Conservation (phyloP, 2,797 vertebrate species). For the Phrynocephalus guinanensis region DNA sequence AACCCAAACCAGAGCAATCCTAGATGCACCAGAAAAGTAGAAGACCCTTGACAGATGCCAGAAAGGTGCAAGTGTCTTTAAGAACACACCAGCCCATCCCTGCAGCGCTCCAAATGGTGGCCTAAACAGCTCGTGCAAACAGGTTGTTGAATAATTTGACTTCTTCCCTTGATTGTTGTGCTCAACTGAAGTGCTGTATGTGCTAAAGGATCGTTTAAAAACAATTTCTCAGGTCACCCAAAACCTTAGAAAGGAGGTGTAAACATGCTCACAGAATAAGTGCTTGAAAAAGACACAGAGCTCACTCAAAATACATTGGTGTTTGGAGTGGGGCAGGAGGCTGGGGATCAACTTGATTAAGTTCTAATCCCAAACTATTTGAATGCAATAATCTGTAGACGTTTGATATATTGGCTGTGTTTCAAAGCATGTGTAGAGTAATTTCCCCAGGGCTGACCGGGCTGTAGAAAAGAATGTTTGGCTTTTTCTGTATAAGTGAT, state of each 20-base stretch:
- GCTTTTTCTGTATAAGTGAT: background rate
- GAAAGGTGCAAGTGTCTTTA: too few relatives aligned
- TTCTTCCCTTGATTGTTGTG: background rate
- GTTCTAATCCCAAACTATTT: constrained; percentile 11
- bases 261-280: background rate
- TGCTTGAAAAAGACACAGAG: background rate
- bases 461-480: background rate
- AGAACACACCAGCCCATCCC: too few relatives aligned
- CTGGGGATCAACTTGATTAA: background rate
- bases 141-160: background rate
- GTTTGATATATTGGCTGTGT: background rate
- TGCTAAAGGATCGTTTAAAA: background rate
- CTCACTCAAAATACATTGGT: background rate
- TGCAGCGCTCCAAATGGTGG: too few relatives aligned
- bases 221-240: background rate
- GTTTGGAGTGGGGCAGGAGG: background rate
- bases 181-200: background rate
- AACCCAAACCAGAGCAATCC: too few relatives aligned
- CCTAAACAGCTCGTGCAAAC: too few relatives aligned
- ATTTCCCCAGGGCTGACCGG: background rate
- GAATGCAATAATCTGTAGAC: constrained; percentile 2
- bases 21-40: too few relatives aligned
- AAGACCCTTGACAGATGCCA: too few relatives aligned
- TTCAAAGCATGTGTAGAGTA: background rate
- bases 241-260: background rate